Conservation (phyloP, 2,113 vertebrate species). For the Rhabdomys dilectus region DNA sequence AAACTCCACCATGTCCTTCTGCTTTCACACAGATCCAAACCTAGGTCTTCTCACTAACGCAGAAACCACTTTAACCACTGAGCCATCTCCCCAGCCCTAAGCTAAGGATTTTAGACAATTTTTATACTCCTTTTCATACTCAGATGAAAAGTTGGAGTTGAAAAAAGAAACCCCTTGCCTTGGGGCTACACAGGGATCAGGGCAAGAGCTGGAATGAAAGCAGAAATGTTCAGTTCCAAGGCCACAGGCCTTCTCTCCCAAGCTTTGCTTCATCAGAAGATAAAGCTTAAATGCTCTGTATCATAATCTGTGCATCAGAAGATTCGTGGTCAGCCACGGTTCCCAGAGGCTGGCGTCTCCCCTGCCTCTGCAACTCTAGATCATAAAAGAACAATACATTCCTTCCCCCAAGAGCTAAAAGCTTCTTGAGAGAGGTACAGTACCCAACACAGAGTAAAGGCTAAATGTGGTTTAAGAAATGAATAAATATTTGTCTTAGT, state of each 20-base stretch:
- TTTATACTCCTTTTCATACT: slow-evolving; percentile 30
- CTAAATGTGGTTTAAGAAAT: background rate
- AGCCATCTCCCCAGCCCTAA: background rate
- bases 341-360: background rate
- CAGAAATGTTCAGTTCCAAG: background rate
- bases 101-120: background rate
- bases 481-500: background rate
- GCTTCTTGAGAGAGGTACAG: background rate
- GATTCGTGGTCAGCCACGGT: rapidly evolving
- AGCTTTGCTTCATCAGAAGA: rapidly evolving
- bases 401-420: background rate
- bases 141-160: slow-evolving; percentile 17
- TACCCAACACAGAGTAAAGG: background rate
- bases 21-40: background rate
- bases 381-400: background rate
- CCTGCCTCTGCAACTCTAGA: background rate
- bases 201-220: background rate
- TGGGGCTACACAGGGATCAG: slow-evolving; percentile 13
- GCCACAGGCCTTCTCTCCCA: no score
- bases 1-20: background rate
- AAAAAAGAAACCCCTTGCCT: background rate
- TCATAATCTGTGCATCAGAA: background rate
- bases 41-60: no score
- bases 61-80: background rate
- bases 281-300: background rate